Evolutionary conservation across 2,888 invertebrate species (phyloP).

Genomic region (Cryptocephalus primarius): DNA sequence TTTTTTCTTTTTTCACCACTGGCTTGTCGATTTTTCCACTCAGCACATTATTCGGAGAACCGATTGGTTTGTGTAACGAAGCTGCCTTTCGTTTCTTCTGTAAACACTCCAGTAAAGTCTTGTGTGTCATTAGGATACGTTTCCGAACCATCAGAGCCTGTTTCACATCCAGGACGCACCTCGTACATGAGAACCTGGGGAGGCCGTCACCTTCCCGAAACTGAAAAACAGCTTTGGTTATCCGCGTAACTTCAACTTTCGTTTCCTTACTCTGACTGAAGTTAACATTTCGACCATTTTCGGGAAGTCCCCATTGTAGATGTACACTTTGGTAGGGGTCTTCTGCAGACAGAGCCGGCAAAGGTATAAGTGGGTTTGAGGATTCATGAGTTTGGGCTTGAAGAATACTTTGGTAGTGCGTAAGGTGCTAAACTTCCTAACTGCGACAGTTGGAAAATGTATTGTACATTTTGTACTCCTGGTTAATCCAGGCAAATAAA

Average conservation of each 20-base stretch:
- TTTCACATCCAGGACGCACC: constrained; percentile 25
- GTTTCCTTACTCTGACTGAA: constrained; percentile 22
- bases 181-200: constrained; percentile 23
- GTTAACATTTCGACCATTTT: constrained; percentile 26
- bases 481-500: background rate
- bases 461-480: too few relatives aligned
- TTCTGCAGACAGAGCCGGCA: constrained; percentile 25
- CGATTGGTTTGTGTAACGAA: too few relatives aligned
- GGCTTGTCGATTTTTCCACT: too few relatives aligned
- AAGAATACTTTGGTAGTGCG: too few relatives aligned
- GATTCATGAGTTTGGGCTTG: background rate
- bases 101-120: constrained; percentile 13
- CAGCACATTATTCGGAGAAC: too few relatives aligned
- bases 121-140: constrained; percentile 23
- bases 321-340: constrained; percentile 17
- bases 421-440: too few relatives aligned
- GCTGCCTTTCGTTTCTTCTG: background rate
- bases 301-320: constrained; percentile 22
- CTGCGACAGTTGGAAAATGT: too few relatives aligned
- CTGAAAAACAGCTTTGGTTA: constrained; percentile 10
- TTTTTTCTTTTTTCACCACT: too few relatives aligned
- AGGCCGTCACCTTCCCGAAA: constrained; percentile 22
- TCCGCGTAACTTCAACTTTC: background rate
- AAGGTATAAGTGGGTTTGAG: constrained; percentile 11
- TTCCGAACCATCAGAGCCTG: constrained; percentile 21